Base-by-base conservation (phyloP, 2,797 vertebrate species). In the Molothrus aeneus region DNA sequence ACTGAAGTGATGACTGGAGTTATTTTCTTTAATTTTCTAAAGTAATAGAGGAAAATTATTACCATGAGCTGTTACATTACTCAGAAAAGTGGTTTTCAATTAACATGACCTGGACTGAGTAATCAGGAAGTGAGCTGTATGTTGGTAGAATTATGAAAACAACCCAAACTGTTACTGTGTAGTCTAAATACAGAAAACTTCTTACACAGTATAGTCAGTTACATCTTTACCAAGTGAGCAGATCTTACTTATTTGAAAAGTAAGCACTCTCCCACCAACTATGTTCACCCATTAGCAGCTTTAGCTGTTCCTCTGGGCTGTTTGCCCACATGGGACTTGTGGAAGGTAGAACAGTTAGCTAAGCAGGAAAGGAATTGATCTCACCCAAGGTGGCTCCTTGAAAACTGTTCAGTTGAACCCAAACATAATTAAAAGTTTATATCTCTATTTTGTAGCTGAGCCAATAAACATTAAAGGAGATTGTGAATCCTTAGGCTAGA, bases 11-110 rank as follows among this genome's bases (percentile, higher is more conserved):
- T 57, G 45, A 57, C 31, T 3, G 7, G 14, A 80, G 63, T 74
- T 80, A 81, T 86, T 85, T 95, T 91, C 25, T 70, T 50, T 79
- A 57, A 48, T 85, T 80, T 95, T 81, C 42, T 73, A 21, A 93
- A 83, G 32, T 77, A 79, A 79, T 54, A 80, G 20, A n/a, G 25
- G 17, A 80, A 65, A 26, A 65, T 81, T 85, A 36, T 43, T 64
- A 73, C 48, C 51, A 40, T 38, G 54, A 92, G 21, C 57, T 61
- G 8, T 38, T 88, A 50, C 4, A 13, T 73, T 80, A 84, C 80
- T 34, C 29, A 92, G 65, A 84, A 80, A 85, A 86, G 34, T 31
- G 18, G 2, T 42, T 81, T 80, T 75, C 42, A 69, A 13, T 79
- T 85, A 83, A 75, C 7, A n/a, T 53, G 54, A 90, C 50, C 60